A percentile compares a stretch with the other conserved stretches of the same genome.
phyloP scores from a whole-genome alignment of 2,797 vertebrate genomes.

The Distichodus sexfasciatus region DNA sequence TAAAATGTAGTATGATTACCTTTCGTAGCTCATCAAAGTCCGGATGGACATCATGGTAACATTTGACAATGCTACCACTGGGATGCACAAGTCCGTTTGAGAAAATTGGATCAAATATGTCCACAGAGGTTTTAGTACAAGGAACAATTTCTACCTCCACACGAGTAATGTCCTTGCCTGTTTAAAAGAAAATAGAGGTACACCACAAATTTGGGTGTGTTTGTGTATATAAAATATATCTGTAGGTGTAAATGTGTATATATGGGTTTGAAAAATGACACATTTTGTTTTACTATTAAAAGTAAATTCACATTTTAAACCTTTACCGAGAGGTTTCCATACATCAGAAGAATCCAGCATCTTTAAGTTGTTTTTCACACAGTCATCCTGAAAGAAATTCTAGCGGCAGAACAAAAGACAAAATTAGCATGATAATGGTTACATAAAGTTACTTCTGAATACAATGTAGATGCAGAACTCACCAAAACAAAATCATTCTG shows the following conservation, averaged over 20 bases:
- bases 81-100: slow-evolving; percentile 45
- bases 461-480: neutral
- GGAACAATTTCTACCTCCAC: slow-evolving; percentile 49
- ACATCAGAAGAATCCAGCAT: slow-evolving; percentile 35
- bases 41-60: slow-evolving; percentile 50
- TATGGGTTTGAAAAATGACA: too few relatives aligned
- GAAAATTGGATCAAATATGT: slow-evolving; percentile 57
- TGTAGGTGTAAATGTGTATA: too few relatives aligned
- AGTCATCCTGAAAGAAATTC: slow-evolving; percentile 53
- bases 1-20: slow-evolving; percentile 37
- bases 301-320: neutral
- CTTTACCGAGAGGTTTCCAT: slow-evolving; percentile 45
- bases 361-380: slow-evolving; percentile 43
- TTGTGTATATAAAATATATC: too few relatives aligned
- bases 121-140: slow-evolving; percentile 49
- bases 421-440: neutral
- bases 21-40: slow-evolving; percentile 59
- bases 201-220: too few relatives aligned
- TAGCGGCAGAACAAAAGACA: slow-evolving; percentile 2
- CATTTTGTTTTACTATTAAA: too few relatives aligned
- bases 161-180: slow-evolving; percentile 47
- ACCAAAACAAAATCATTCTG: slow-evolving; percentile 71
- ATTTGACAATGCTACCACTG: slow-evolving; percentile 54
- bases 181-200: neutral
- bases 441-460: neutral